Evolutionary conservation across 2,888 invertebrate genomes (phyloP).

Genomic region (Sinelater perroti): DNA sequence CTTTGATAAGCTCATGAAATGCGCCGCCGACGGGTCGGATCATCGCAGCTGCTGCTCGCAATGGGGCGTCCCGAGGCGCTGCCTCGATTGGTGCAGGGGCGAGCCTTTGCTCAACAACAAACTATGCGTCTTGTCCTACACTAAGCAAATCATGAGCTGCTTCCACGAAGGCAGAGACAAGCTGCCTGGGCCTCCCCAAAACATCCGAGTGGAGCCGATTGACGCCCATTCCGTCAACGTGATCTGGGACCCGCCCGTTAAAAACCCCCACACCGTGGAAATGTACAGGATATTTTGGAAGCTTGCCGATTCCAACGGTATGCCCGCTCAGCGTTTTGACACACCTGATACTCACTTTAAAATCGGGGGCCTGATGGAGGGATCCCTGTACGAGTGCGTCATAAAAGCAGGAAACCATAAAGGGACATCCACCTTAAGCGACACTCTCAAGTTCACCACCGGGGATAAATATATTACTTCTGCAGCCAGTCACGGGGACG

Average conservation of each 20-base stretch:
- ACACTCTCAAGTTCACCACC: constrained; percentile 77
- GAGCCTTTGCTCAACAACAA: constrained; percentile 72
- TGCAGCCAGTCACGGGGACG: constrained; percentile 67
- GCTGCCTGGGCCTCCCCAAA: constrained; percentile 82
- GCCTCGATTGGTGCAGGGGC: constrained; percentile 86
- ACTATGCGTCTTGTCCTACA: constrained; percentile 76
- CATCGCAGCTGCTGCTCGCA: constrained; percentile 86
- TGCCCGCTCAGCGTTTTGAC: constrained; percentile 72
- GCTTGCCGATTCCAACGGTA: constrained; percentile 65
- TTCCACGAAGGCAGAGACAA: constrained; percentile 82
- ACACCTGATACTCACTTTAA: constrained; percentile 76
- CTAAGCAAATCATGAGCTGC: constrained; percentile 79
- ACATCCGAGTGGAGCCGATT: constrained; percentile 66
- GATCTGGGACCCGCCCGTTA: constrained; percentile 80
- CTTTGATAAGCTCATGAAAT: constrained; percentile 86
- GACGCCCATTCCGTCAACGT: constrained; percentile 69
- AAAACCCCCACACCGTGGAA: constrained; percentile 84
- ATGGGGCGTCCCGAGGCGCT: constrained; percentile 80
- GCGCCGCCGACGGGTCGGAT: constrained; percentile 83
- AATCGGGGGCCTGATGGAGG: constrained; percentile 76
- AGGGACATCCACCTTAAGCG: constrained; percentile 78
- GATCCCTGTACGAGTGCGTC: constrained; percentile 79
- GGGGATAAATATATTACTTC: constrained; percentile 78
- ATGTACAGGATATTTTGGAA: constrained; percentile 86
- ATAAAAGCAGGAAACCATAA: constrained; percentile 83